Evolutionary conservation across 2,113 vertebrate species (phyloP).

Genomic region (Nesoenas mayeri): DNA sequence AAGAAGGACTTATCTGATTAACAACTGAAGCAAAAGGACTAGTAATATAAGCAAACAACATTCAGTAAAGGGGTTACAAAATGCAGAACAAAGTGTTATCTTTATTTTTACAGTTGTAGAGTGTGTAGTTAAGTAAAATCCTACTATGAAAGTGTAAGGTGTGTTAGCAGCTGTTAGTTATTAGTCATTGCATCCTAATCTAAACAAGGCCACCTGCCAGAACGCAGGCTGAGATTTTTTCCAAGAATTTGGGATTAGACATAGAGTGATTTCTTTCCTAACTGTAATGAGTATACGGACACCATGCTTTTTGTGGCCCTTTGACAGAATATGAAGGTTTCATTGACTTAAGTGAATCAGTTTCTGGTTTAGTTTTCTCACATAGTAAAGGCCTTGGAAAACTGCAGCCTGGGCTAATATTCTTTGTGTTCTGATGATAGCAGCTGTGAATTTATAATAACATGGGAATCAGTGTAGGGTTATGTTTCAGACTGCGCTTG

Average conservation of each 20-base stretch:
- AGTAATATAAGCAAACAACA: not conserved
- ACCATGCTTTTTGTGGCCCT: not conserved
- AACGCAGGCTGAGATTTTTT: not conserved
- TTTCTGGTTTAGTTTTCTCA: not conserved
- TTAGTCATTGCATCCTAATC: not conserved
- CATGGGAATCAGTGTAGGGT: not conserved
- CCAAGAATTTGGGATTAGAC: not conserved
- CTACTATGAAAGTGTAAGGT: not conserved
- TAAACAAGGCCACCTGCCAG: not conserved
- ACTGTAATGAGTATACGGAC: not conserved
- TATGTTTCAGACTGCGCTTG: not conserved
- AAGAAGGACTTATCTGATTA: not conserved
- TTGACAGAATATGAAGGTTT: not conserved
- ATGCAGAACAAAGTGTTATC: not conserved
- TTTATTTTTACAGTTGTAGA: not conserved
- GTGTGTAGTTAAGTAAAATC: not conserved
- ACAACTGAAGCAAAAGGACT: not conserved
- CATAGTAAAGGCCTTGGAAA: not conserved
- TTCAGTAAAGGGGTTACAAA: not conserved
- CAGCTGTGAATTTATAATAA: not conserved
- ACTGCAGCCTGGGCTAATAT: not conserved
- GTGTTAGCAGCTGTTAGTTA: not conserved
- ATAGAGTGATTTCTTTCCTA: not conserved
- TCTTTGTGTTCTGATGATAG: not conserved
- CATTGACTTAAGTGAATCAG: not conserved